Evolutionary conservation across 2,888 invertebrate species (phyloP).

Genomic region (Cerceris rybyensis): DNA sequence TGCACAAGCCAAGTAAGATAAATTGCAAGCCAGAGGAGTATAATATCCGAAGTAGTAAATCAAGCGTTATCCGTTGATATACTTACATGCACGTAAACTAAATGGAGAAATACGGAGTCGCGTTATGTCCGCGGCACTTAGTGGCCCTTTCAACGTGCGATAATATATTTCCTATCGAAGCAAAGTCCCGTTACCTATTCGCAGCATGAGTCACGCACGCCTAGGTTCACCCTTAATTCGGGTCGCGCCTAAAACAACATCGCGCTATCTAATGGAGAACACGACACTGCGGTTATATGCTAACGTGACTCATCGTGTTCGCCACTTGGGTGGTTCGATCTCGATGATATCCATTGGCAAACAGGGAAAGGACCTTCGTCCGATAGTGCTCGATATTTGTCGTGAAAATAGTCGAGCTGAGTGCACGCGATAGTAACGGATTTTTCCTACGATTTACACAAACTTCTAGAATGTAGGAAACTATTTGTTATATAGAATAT

Average conservation of each 20-base stretch:
- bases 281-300: constrained; percentile 62
- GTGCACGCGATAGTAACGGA: neutral
- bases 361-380: constrained; percentile 40
- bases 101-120: constrained; percentile 34
- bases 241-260: constrained; percentile 67
- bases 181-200: constrained; percentile 46
- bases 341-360: constrained; percentile 56
- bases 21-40: neutral
- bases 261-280: constrained; percentile 64
- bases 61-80: neutral
- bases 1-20: neutral
- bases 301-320: constrained; percentile 66
- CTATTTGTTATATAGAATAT: neutral
- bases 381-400: constrained; percentile 55
- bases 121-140: constrained; percentile 30
- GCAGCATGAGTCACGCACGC: constrained; percentile 58
- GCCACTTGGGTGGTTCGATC: constrained; percentile 48
- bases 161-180: constrained; percentile 59
- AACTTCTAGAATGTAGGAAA: neutral
- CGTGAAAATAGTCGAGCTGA: constrained; percentile 45
- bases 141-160: constrained; percentile 19
- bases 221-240: constrained; percentile 55
- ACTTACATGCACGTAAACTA: constrained; percentile 3
- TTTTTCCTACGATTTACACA: constrained; percentile 20
- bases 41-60: neutral